Conservation (phyloP, 2,888 invertebrate genomes). For the Leucoptera coffeella region DNA sequence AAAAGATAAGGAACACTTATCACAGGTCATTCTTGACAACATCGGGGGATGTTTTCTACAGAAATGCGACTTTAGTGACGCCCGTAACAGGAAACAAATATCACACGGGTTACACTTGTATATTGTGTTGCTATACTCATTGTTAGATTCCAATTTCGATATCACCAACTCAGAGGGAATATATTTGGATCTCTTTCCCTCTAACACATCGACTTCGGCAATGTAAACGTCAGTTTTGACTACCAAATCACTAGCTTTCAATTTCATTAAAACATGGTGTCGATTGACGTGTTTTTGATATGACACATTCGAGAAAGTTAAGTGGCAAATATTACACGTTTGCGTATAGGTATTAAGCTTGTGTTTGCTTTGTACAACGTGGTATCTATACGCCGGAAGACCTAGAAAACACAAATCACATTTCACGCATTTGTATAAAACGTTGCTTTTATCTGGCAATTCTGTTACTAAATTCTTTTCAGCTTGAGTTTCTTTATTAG, state of each 20-base stretch:
- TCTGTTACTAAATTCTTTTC: no score
- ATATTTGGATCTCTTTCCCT: not conserved
- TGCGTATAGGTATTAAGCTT: not conserved
- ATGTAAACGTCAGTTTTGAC: not conserved
- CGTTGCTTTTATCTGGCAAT: no score
- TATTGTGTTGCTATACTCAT: not conserved
- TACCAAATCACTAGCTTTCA: not conserved
- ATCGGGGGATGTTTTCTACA: not conserved
- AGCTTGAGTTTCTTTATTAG: no score
- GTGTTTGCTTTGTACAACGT: not conserved
- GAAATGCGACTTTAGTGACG: not conserved
- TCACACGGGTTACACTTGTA: not conserved
- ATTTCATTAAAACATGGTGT: constrained; percentile 1
- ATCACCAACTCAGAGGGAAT: not conserved
- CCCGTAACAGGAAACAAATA: not conserved
- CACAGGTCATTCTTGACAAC: not conserved
- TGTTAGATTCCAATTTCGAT: not conserved
- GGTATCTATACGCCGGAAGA: not conserved
- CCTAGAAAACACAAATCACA: not conserved
- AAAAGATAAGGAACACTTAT: not conserved
- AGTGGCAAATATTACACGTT: not conserved
- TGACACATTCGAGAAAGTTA: not conserved
- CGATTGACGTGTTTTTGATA: not conserved
- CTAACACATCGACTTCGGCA: not conserved
- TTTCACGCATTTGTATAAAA: not conserved